phyloP scores from a whole-genome alignment of 2,888 invertebrate species.

The Dynastes tityus region DNA sequence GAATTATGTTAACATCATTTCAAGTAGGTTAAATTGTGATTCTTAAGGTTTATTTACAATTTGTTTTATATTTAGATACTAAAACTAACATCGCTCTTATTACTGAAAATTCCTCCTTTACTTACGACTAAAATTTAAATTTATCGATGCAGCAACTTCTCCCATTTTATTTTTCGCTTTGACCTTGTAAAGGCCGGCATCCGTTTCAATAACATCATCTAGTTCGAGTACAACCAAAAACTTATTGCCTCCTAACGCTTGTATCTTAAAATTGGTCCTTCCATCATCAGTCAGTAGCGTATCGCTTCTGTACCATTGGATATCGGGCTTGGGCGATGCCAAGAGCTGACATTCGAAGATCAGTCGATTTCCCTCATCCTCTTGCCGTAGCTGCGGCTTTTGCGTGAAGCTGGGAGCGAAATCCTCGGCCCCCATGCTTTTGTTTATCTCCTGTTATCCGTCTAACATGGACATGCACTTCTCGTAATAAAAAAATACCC shows the following conservation, averaged over 20 bases:
- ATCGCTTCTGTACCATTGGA: constrained; percentile 93
- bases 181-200: constrained; percentile 97
- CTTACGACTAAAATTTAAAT: constrained; percentile 98
- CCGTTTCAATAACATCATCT: constrained; percentile 96
- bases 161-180: constrained; percentile 98
- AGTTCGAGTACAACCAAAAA: constrained; percentile 93
- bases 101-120: constrained; percentile 63
- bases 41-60: constrained; percentile 41
- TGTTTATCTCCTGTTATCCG: constrained; percentile 62
- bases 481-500: constrained; percentile 59
- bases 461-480: constrained; percentile 69
- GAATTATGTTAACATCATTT: constrained; percentile 50
- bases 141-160: constrained; percentile 97
- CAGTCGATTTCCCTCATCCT: constrained; percentile 95
- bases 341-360: constrained; percentile 95
- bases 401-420: constrained; percentile 99
- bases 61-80: constrained; percentile 14
- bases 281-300: constrained; percentile 87
- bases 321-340: constrained; percentile 91
- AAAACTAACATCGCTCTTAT: constrained; percentile 29
- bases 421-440: constrained; percentile 89
- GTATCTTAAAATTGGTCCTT: constrained; percentile 91
- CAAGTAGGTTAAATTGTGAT: constrained; percentile 33
- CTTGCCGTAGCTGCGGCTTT: constrained; percentile 97
- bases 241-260: constrained; percentile 88